A percentile compares a stretch with the other conserved stretches of the same genome.
These are phyloP conservation scores for Xenopus laevis DNA, from an alignment of 2,113 vertebrate species.

Conservation along the genomic window DNA sequence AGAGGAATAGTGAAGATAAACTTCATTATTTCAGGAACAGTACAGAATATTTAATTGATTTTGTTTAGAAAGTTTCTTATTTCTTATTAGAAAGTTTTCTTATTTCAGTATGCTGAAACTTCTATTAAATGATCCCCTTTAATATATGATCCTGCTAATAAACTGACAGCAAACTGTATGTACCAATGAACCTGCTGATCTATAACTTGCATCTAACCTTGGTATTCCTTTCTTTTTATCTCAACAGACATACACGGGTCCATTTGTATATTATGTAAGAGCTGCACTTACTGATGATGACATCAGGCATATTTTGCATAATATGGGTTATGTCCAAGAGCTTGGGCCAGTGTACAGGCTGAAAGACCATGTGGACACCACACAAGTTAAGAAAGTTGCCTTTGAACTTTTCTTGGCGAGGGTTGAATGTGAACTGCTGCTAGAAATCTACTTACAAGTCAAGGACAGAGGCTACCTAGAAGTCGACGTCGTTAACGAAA, in stretches of 20 bases:
- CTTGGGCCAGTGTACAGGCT: slow-evolving; percentile 74
- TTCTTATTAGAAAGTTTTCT: too few relatives aligned
- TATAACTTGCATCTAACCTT: too few relatives aligned
- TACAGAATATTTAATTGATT: too few relatives aligned
- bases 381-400: slow-evolving; percentile 74
- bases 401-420: slow-evolving; percentile 93
- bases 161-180: too few relatives aligned
- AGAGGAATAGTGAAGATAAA: too few relatives aligned
- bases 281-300: slow-evolving; percentile 83
- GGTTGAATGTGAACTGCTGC: slow-evolving; percentile 88
- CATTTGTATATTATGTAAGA: slow-evolving; percentile 93
- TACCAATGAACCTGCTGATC: too few relatives aligned
- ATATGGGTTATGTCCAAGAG: slow-evolving; percentile 89
- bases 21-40: too few relatives aligned
- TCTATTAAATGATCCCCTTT: too few relatives aligned
- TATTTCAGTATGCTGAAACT: too few relatives aligned
- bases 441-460: slow-evolving; percentile 85
- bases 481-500: slow-evolving; percentile 79
- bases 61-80: too few relatives aligned
- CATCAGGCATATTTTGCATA: slow-evolving; percentile 78
- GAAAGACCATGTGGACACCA: slow-evolving; percentile 71
- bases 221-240: slow-evolving; percentile 3
- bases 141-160: too few relatives aligned
- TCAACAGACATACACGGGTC: slow-evolving; percentile 90
- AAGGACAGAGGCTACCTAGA: slow-evolving; percentile 82